These are phyloP conservation scores for Argyresthia goedartella DNA, from an alignment of 2,888 invertebrate genomes.

Conservation along the genomic window DNA sequence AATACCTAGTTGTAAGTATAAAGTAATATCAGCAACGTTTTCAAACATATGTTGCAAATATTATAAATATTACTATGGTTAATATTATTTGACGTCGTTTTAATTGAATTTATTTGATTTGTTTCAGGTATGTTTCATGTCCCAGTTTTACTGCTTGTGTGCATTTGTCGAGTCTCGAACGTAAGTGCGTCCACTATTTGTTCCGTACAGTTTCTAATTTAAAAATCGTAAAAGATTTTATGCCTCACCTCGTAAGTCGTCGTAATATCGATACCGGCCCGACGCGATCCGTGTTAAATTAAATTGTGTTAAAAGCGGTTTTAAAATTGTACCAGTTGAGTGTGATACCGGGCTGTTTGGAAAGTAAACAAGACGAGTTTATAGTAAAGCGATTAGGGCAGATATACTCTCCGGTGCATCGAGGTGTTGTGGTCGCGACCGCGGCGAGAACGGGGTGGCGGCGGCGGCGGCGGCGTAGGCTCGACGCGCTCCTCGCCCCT, in stretches of 20 bases:
- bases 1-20: too few relatives aligned
- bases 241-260: background rate
- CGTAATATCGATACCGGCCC: background rate
- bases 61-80: too few relatives aligned
- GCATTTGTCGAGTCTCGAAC: background rate
- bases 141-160: background rate
- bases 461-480: slow-evolving; percentile 18
- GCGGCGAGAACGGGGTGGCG: slow-evolving; percentile 38
- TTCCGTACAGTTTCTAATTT: background rate
- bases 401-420: slow-evolving; percentile 64
- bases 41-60: too few relatives aligned
- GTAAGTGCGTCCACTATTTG: too few relatives aligned
- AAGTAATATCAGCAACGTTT: too few relatives aligned
- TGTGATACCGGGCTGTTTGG: slow-evolving; percentile 15
- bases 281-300: too few relatives aligned
- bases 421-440: slow-evolving; percentile 13
- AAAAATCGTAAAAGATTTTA: background rate
- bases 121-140: background rate
- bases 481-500: slow-evolving; percentile 42
- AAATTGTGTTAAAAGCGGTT: background rate
- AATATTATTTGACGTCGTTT: too few relatives aligned
- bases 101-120: background rate
- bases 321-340: too few relatives aligned
- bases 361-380: slow-evolving; percentile 59
- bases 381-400: slow-evolving; percentile 61